Evolutionary conservation across 2,797 vertebrate species (phyloP).

Genomic region (Macropus fuliginosus): DNA sequence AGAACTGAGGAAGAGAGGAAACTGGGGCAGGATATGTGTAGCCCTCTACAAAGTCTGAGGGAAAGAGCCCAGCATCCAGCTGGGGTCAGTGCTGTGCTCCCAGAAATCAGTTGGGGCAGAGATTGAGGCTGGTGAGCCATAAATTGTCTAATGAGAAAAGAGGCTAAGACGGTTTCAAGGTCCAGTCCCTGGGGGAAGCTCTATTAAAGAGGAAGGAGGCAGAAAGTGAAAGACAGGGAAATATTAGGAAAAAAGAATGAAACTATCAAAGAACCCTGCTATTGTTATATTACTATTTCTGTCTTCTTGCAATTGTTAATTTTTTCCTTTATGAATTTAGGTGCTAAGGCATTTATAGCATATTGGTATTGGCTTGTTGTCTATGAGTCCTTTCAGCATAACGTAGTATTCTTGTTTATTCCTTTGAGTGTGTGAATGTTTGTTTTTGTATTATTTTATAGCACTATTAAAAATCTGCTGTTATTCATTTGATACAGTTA

Average conservation of each 20-base stretch:
- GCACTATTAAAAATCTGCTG: too few species aligned
- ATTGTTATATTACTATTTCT: neutral
- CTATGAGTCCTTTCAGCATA: neutral
- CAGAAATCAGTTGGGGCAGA: neutral
- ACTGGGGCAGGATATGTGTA: neutral
- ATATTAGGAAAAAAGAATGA: neutral
- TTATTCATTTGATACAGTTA: too few species aligned
- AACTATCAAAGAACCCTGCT: neutral
- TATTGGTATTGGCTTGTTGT: neutral
- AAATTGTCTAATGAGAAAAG: neutral
- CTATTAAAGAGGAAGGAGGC: neutral
- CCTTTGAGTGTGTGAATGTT: neutral
- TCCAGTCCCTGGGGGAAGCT: neutral
- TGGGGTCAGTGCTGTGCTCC: neutral
- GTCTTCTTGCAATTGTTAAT: neutral
- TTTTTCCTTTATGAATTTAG: neutral
- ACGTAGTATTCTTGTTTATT: neutral
- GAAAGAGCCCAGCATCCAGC: neutral
- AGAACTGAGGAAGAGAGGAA: neutral
- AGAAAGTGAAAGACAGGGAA: neutral
- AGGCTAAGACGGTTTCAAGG: neutral
- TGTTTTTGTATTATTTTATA: neutral
- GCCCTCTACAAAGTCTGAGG: neutral
- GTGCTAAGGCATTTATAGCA: neutral
- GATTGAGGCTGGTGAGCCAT: neutral